phyloP scores from a whole-genome alignment of 2,888 invertebrate genomes.

The Anticlea derivata region DNA sequence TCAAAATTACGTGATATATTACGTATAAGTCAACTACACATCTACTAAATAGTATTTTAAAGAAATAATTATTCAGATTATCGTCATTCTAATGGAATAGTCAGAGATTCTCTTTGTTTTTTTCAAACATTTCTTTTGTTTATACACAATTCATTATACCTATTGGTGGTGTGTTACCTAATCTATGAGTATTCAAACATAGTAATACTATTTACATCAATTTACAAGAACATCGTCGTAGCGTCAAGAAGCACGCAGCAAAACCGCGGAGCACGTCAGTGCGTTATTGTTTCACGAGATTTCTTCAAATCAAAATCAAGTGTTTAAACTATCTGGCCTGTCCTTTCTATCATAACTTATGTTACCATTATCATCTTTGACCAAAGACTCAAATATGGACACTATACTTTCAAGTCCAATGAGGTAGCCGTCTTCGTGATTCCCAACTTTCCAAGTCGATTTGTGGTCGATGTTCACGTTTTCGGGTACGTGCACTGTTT shows the following conservation, averaged over 20 bases:
- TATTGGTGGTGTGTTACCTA: conserved; percentile 60
- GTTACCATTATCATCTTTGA: conserved; percentile 73
- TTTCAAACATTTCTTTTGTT: conserved; percentile 1
- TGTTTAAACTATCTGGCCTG: conserved; percentile 70
- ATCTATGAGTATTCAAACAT: conserved; percentile 75
- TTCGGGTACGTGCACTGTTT: conserved; percentile 92
- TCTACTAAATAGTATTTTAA: neutral
- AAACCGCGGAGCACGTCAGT: conserved; percentile 47
- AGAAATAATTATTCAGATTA: no score
- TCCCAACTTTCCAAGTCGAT: conserved; percentile 95
- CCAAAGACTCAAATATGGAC: conserved; percentile 89
- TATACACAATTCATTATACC: conserved; percentile 25
- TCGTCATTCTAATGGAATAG: neutral
- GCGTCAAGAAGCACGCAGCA: conserved; percentile 33
- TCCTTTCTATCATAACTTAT: conserved; percentile 68
- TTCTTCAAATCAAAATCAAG: conserved; percentile 57
- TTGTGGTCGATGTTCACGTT: conserved; percentile 90
- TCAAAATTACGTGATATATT: conserved; percentile 2
- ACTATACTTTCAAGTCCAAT: conserved; percentile 96
- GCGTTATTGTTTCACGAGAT: conserved; percentile 52
- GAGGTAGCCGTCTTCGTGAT: conserved; percentile 98
- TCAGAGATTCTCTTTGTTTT: conserved; percentile 18
- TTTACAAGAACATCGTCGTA: conserved; percentile 50
- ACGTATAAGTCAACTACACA: conserved; percentile 18
- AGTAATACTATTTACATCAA: conserved; percentile 71